phyloP scores from a whole-genome alignment of 1,140 invertebrate genomes.

The Rhysida immarginata region DNA sequence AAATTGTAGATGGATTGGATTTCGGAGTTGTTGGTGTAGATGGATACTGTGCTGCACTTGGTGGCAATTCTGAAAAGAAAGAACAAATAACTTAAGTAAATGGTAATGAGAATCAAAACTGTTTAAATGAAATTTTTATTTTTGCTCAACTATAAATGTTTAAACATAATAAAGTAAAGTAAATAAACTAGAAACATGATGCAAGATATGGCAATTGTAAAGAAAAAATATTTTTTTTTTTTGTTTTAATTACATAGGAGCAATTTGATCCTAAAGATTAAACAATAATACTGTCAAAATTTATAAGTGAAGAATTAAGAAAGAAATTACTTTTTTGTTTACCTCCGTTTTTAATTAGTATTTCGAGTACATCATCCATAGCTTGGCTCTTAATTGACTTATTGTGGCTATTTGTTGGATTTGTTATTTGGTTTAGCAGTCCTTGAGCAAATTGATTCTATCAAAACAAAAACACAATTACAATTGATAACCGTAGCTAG shows the following conservation, averaged over 20 bases:
- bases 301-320: too few relatives aligned
- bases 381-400: constrained; percentile 59
- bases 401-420: constrained; percentile 11
- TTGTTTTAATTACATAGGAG: too few relatives aligned
- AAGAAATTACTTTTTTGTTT: too few relatives aligned
- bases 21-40: constrained; percentile 45
- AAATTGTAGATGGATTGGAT: background rate
- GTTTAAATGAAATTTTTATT: too few relatives aligned
- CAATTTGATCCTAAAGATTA: too few relatives aligned
- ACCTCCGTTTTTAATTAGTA: constrained; percentile 77
- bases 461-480: background rate
- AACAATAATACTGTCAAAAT: too few relatives aligned
- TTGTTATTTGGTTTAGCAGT: constrained; percentile 9
- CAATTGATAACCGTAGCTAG: background rate
- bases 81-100: constrained; percentile 4
- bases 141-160: background rate
- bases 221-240: too few relatives aligned
- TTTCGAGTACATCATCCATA: constrained; percentile 88
- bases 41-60: constrained; percentile 66
- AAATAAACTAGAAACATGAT: too few relatives aligned
- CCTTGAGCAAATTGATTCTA: constrained; percentile 12
- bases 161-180: too few relatives aligned
- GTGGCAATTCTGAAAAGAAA: constrained; percentile 50
- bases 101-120: too few relatives aligned
- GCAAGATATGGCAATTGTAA: too few relatives aligned